Conservation (phyloP, 2,113 vertebrate genomes). For the Hemiprocne comata region DNA sequence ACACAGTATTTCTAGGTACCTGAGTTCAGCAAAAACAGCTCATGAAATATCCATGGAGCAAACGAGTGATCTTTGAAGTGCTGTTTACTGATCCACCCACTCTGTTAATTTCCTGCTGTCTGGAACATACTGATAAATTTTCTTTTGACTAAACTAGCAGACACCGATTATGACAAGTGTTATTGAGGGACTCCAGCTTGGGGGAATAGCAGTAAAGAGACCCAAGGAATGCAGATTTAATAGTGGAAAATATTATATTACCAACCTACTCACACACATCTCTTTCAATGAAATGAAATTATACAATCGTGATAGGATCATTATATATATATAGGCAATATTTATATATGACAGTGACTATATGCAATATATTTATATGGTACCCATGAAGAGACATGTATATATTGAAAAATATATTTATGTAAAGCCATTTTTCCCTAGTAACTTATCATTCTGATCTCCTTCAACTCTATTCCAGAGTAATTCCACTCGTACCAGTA, state of each 20-base stretch:
- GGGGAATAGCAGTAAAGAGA: neutral
- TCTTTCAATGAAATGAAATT: neutral
- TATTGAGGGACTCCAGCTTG: constrained; percentile 21
- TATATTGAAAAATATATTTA: neutral
- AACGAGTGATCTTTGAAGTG: constrained; percentile 14
- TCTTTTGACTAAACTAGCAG: constrained; percentile 46
- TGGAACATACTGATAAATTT: constrained; percentile 42
- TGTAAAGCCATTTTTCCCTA: neutral
- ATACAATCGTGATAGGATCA: neutral
- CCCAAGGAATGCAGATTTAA: constrained; percentile 62
- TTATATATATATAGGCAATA: no score
- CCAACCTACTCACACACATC: constrained; percentile 28
- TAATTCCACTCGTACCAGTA: neutral
- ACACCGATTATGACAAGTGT: constrained; percentile 48
- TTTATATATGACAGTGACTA: no score
- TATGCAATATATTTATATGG: neutral
- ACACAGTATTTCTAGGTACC: neutral
- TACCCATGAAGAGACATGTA: neutral
- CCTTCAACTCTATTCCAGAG: neutral
- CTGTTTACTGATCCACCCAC: constrained; percentile 5
- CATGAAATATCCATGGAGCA: neutral
- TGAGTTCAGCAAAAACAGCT: neutral
- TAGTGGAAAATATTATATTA: constrained; percentile 51
- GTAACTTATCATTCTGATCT: neutral
- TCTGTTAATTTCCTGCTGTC: constrained; percentile 23